A percentile compares a stretch with the other conserved stretches of the same genome.
These are phyloP conservation scores for Crotalus helleri DNA, from an alignment of 2,113 vertebrate genomes.

Conservation along the genomic window DNA sequence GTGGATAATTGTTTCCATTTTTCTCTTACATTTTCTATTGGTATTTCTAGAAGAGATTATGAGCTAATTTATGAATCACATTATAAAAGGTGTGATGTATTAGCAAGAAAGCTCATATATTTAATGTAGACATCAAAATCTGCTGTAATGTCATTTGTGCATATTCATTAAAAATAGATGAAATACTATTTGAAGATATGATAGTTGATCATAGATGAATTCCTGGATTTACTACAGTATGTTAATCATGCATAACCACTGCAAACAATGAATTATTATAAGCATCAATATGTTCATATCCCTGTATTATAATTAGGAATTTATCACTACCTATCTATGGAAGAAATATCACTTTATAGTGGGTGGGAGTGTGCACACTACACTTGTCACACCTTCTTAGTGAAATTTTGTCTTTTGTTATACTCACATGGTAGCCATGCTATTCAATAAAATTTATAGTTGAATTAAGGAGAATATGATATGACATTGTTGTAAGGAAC, in stretches of 20 bases:
- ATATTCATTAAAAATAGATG: background rate
- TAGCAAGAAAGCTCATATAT: background rate
- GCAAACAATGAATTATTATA: background rate
- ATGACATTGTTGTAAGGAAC: background rate
- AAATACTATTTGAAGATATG: background rate
- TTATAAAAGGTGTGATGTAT: background rate
- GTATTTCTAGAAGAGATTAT: background rate
- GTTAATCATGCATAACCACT: background rate
- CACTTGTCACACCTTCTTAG: background rate
- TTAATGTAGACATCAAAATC: background rate
- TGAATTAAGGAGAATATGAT: background rate
- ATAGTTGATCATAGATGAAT: background rate
- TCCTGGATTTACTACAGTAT: background rate
- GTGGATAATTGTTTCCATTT: background rate
- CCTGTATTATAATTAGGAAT: background rate
- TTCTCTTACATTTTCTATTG: background rate
- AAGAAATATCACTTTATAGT: background rate
- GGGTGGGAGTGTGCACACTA: background rate
- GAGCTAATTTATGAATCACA: background rate
- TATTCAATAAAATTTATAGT: background rate
- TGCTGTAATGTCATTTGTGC: background rate
- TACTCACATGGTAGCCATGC: background rate
- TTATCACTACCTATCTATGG: background rate
- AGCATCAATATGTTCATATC: background rate
- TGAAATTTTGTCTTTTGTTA: background rate